phyloP scores from a whole-genome alignment of 53 echinoderm and acorn worm species.

The Hippasteria phrygiana region DNA sequence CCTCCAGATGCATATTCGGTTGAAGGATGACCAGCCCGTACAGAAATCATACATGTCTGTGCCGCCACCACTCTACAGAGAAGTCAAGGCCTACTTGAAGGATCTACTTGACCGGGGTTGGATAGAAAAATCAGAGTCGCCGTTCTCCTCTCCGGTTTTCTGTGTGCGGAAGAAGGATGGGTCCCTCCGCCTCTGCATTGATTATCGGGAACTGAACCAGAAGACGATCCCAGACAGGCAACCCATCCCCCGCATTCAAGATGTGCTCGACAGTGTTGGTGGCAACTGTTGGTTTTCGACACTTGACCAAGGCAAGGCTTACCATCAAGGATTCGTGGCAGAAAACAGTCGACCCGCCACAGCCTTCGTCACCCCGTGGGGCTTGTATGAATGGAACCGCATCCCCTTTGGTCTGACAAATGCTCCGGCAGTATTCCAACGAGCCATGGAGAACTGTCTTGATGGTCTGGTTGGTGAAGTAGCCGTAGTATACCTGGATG shows the following conservation, averaged over 20 bases:
- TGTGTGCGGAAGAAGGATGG: constrained; percentile 78
- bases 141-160: constrained; percentile 64
- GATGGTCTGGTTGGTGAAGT: neutral
- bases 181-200: constrained; percentile 58
- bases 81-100: constrained; percentile 64
- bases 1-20: constrained; percentile 28
- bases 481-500: neutral
- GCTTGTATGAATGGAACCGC: constrained; percentile 64
- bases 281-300: constrained; percentile 53
- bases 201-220: constrained; percentile 41
- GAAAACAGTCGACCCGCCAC: constrained; percentile 43
- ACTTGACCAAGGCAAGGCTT: constrained; percentile 63
- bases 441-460: constrained; percentile 11
- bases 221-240: constrained; percentile 58
- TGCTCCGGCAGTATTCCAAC: constrained; percentile 62
- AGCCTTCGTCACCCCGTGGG: constrained; percentile 71
- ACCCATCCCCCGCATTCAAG: constrained; percentile 27
- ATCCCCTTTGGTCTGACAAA: constrained; percentile 68
- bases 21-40: constrained; percentile 57
- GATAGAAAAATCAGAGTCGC: constrained; percentile 65
- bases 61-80: constrained; percentile 55
- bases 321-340: constrained; percentile 67
- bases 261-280: constrained; percentile 39
- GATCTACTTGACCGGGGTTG: constrained; percentile 61
- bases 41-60: constrained; percentile 70